phyloP scores from a whole-genome alignment of 2,113 vertebrate species.

The Erythrocercus mccallii region DNA sequence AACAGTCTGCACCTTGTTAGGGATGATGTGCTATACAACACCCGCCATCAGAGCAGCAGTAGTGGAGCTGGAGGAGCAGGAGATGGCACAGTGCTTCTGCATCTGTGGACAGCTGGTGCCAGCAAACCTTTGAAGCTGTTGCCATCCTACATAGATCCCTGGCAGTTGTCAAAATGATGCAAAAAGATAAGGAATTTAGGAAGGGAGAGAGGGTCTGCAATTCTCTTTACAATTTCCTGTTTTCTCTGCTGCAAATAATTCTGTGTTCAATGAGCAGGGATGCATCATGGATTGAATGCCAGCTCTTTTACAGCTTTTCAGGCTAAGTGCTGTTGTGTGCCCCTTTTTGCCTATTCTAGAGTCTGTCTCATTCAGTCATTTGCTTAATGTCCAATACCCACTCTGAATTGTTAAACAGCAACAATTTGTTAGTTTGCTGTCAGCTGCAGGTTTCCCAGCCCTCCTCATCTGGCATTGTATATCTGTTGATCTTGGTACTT shows the following conservation, averaged over 20 bases:
- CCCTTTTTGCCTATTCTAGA: background rate
- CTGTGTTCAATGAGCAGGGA: background rate
- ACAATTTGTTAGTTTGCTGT: background rate
- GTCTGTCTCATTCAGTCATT: background rate
- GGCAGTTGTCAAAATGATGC: background rate
- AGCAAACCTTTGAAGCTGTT: background rate
- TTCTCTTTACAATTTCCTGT: background rate
- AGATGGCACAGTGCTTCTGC: background rate
- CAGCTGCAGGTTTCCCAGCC: background rate
- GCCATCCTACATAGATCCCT: background rate
- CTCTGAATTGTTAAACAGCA: background rate
- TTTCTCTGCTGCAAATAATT: background rate
- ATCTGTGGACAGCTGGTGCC: background rate
- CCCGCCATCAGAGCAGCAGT: background rate
- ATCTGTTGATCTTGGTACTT: background rate
- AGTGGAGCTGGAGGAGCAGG: background rate
- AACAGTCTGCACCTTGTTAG: background rate
- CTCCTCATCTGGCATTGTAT: background rate
- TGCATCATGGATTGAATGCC: background rate
- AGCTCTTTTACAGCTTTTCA: background rate
- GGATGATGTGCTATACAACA: background rate
- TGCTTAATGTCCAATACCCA: background rate
- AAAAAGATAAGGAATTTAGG: background rate
- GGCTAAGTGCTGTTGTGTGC: background rate
- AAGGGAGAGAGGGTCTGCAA: background rate